These are phyloP conservation scores for Onychomys torridus DNA, from an alignment of 2,797 vertebrate species.

Conservation along the genomic window DNA sequence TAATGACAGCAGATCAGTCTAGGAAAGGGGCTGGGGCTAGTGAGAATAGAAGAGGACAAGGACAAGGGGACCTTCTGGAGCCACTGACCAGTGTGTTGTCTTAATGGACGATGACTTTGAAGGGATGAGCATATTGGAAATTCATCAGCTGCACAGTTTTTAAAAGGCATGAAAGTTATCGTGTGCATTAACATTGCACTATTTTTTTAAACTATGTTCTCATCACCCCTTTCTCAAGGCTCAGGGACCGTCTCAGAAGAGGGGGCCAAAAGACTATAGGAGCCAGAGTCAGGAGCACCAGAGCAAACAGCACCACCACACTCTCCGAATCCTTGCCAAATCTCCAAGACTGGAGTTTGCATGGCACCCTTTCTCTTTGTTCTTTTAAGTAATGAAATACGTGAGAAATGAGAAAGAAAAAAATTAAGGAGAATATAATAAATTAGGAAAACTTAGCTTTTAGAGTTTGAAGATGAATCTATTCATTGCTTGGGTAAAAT, in stretches of 20 bases:
- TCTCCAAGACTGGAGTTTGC: background rate
- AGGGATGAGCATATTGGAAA: background rate
- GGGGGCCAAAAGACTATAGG: background rate
- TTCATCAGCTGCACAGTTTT: background rate
- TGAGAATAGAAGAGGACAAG: background rate
- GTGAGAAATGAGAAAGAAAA: background rate
- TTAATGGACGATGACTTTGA: background rate
- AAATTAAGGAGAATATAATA: background rate
- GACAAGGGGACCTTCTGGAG: background rate
- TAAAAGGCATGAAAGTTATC: background rate
- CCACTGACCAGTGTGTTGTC: background rate
- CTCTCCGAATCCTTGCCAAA: background rate
- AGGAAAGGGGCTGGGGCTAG: background rate
- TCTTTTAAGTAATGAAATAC: conserved; percentile 19
- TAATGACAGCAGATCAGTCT: background rate
- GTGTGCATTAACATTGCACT: background rate
- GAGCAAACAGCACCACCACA: background rate
- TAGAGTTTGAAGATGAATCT: conserved; percentile 5
- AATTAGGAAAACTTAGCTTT: conserved; percentile 48
- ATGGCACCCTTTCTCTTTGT: background rate
- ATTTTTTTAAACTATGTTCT: background rate
- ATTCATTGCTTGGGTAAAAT: conserved; percentile 26
- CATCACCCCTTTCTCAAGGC: background rate
- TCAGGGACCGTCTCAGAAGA: background rate
- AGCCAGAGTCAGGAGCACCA: background rate